phyloP scores from a whole-genome alignment of 2,797 vertebrate species.

The Tiaroga cobitis region DNA sequence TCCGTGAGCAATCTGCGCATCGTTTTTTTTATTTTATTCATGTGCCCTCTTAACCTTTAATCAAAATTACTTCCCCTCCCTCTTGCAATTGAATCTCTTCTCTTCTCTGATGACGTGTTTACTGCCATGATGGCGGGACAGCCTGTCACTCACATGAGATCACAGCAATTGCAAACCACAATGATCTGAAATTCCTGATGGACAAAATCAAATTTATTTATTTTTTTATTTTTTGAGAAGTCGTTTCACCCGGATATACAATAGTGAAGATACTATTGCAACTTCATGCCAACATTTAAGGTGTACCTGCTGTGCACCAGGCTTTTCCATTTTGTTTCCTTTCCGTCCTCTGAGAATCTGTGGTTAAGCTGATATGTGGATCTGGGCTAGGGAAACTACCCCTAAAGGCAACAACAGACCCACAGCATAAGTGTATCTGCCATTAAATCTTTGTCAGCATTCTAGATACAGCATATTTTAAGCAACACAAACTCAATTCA shows the following conservation, averaged over 20 bases:
- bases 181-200: too few species aligned
- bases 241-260: background rate
- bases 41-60: too few species aligned
- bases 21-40: too few species aligned
- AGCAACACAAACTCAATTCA: background rate
- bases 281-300: background rate
- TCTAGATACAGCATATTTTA: background rate
- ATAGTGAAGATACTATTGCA: background rate
- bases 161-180: too few species aligned
- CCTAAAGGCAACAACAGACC: constrained; percentile 68
- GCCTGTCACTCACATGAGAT: background rate
- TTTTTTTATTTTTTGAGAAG: background rate
- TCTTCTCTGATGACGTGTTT: too few species aligned
- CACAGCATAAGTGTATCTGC: background rate
- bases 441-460: background rate
- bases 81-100: too few species aligned
- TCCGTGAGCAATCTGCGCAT: too few species aligned
- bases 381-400: constrained; percentile 93
- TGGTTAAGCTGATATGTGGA: constrained; percentile 91
- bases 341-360: constrained; percentile 85
- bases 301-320: constrained; percentile 87
- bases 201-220: background rate
- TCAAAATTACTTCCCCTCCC: too few species aligned
- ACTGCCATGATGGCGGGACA: too few species aligned
- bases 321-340: constrained; percentile 87